These are phyloP conservation scores for Aegotheles bennettii DNA, from an alignment of 2,113 vertebrate genomes.

Conservation along the genomic window DNA sequence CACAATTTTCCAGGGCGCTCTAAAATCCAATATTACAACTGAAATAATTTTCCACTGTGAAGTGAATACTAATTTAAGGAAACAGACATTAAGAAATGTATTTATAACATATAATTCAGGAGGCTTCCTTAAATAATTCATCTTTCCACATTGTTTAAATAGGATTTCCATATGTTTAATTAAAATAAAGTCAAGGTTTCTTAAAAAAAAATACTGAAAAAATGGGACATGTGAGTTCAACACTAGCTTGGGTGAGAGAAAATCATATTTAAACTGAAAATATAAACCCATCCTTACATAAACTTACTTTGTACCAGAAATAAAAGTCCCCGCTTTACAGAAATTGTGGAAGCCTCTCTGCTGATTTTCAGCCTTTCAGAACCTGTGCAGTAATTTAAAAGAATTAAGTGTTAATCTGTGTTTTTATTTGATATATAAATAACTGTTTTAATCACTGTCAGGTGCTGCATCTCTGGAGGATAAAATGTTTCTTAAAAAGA, in stretches of 20 bases:
- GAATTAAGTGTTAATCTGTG: neutral
- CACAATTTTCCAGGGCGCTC: neutral
- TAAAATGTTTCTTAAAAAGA: neutral
- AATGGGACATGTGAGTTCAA: neutral
- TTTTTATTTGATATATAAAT: neutral
- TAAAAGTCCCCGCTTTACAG: neutral
- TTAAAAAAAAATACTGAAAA: neutral
- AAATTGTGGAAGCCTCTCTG: neutral
- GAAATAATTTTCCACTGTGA: neutral
- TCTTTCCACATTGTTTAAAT: neutral
- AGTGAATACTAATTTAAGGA: neutral
- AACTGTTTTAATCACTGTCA: neutral
- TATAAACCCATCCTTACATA: neutral
- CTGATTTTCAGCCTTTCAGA: neutral
- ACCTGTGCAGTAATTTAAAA: neutral
- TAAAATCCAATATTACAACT: neutral
- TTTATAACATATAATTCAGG: neutral
- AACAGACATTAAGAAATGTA: neutral
- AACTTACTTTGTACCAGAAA: neutral
- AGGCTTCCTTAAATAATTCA: neutral
- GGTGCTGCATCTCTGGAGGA: neutral
- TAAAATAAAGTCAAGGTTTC: neutral
- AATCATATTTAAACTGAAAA: neutral
- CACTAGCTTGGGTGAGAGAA: neutral
- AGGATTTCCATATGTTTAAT: neutral